Evolutionary conservation across 2,797 vertebrate species (phyloP), one percentile per base, ranked within the genome.

Genomic region (Halcyon smyrnensis): DNA sequence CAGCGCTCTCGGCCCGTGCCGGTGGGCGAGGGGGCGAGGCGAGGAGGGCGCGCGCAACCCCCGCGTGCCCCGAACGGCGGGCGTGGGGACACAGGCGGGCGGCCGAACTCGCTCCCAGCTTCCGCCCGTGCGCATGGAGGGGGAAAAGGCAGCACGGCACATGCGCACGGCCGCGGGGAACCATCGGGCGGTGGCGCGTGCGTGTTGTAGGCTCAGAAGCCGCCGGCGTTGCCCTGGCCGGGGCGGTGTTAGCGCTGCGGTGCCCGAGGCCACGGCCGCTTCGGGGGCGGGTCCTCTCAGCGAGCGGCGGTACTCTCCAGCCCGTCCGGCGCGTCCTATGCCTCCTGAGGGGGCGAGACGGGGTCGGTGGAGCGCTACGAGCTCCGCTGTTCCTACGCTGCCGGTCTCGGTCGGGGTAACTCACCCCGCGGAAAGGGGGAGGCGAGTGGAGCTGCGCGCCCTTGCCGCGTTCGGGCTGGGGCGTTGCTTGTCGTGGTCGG

Each of bases 61-160:
- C 24, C 56, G 30, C 21, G 24, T 9, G 13, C 28, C 36, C 12
- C 19, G 9, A 12, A 6, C 43, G 1, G 30, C 27, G 15, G 11
- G 16, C 24, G 9, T 10, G 13, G 23, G 15, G 21, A 21, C 12
- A 15, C 25, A 6, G 7, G 9, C 45, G 4, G 11, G 5, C 20
- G 45, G 5, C 45, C 9, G 11, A 2, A 2, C 37, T 6, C 19
- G 4, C 0, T 0, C 0, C 16, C 1, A 0, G 9, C 71, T 89
- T 62, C 91, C 81, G 76, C 81, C 53, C 1, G 7, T 0, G 21
- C 2, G 32, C 15, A 13, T 0, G 3, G 9, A 16, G 4, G 8
- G 28, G 4, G 15, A 6, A 4, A 4, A 4, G 8, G 21, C 18
- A 3, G 28, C 2, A 4, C 4, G 1, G 21, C 45, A 51, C 57